phyloP scores from a whole-genome alignment of 2,888 invertebrate species.

The Mellilla xanthometata region DNA sequence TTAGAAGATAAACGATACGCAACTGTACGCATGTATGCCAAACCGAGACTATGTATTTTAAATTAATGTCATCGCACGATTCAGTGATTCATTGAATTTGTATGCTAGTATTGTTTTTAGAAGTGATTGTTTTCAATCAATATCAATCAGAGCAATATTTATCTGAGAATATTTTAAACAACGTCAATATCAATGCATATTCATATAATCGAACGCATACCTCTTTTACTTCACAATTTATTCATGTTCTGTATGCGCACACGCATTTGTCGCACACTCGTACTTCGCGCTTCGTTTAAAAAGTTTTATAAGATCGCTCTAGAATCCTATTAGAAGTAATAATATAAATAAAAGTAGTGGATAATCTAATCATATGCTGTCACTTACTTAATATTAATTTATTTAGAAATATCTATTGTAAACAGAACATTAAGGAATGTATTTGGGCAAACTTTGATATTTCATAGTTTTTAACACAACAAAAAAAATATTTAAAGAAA shows the following conservation, averaged over 20 bases:
- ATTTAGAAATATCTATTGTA: too few species aligned
- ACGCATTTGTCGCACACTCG: not conserved
- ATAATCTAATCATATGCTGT: too few species aligned
- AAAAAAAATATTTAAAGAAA: not conserved
- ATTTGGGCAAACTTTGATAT: too few species aligned
- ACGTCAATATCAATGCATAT: conserved; percentile 36
- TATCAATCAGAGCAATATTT: conserved; percentile 49
- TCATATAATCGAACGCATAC: conserved; percentile 13
- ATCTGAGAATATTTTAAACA: conserved; percentile 55
- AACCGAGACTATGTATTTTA: conserved; percentile 45
- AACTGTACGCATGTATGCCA: conserved; percentile 41
- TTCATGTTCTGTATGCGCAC: not conserved
- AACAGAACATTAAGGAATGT: too few species aligned
- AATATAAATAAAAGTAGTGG: too few species aligned
- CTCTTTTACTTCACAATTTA: conserved; percentile 29
- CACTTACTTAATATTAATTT: too few species aligned
- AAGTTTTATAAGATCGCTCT: too few species aligned
- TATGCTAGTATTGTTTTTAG: conserved; percentile 68
- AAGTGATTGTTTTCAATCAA: conserved; percentile 62
- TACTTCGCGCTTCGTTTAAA: too few species aligned
- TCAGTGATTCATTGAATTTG: conserved; percentile 61
- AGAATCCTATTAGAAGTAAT: too few species aligned
- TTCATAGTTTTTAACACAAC: too few species aligned
- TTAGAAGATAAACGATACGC: conserved; percentile 42
- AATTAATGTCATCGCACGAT: conserved; percentile 52